Evolutionary conservation across 2,888 invertebrate genomes (phyloP).

Genomic region (Cerastis rubricosa): DNA sequence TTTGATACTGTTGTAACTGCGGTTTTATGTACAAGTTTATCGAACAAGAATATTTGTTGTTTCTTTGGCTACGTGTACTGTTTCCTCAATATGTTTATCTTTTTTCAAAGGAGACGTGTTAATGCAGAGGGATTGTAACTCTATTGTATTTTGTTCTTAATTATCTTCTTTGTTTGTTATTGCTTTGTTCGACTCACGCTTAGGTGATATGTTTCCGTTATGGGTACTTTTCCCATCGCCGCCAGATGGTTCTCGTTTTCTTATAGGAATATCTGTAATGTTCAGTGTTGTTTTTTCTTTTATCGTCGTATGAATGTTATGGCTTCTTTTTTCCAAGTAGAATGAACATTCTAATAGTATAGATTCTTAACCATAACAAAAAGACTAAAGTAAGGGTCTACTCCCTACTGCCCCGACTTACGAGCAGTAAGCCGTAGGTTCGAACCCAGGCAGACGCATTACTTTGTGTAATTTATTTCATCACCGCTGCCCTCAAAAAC

Average conservation of each 20-base stretch:
- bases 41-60: constrained; percentile 43
- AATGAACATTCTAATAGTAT: not conserved
- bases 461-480: too few relatives aligned
- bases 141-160: constrained; percentile 49
- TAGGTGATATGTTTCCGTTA: constrained; percentile 38
- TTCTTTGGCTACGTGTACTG: constrained; percentile 25
- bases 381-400: not conserved
- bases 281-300: constrained; percentile 16
- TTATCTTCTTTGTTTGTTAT: constrained; percentile 47
- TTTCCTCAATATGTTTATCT: constrained; percentile 39
- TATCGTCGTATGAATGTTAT: constrained; percentile 12
- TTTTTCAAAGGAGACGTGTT: constrained; percentile 44
- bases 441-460: too few relatives aligned
- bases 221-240: constrained; percentile 22
- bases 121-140: constrained; percentile 45
- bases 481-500: too few relatives aligned
- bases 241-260: constrained; percentile 24
- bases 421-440: too few relatives aligned
- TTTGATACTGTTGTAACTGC: constrained; percentile 56
- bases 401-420: too few relatives aligned
- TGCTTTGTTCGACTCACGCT: constrained; percentile 35
- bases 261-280: constrained; percentile 10
- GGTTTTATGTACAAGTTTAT: constrained; percentile 47
- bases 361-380: not conserved
- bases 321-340: not conserved